A percentile compares a stretch with the other conserved stretches of the same genome.
phyloP scores from a whole-genome alignment of 2,888 invertebrate species.

The Cremastobaeus sp. region DNA sequence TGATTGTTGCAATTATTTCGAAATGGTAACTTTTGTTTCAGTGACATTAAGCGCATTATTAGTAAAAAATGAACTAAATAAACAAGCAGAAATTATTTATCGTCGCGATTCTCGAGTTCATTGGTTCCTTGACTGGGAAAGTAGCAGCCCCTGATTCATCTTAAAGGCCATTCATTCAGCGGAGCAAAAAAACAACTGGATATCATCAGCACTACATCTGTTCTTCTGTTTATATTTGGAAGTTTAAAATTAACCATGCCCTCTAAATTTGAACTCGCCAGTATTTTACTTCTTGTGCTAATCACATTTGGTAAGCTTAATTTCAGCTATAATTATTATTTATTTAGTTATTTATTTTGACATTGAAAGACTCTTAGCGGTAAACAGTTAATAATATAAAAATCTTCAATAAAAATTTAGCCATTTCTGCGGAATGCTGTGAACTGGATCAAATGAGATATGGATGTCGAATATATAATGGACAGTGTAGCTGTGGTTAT shows the following conservation, averaged over 20 bases:
- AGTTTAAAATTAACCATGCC: conserved; percentile 51
- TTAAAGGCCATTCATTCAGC: conserved; percentile 25
- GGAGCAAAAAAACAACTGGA: conserved; percentile 29
- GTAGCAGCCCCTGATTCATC: conserved; percentile 35
- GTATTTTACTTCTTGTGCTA: conserved; percentile 35
- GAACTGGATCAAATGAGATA: conserved; percentile 39
- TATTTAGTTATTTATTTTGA: no score
- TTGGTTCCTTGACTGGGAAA: conserved; percentile 39
- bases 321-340: no score
- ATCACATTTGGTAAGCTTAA: conserved; percentile 33
- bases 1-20: no score
- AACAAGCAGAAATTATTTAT: no score
- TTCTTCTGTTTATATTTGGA: conserved; percentile 50
- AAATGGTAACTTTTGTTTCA: no score
- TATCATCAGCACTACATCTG: conserved; percentile 22
- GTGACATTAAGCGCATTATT: no score
- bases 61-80: no score
- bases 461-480: conserved; percentile 74
- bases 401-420: conserved; percentile 12
- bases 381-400: no score
- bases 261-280: conserved; percentile 22
- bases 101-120: conserved; percentile 48
- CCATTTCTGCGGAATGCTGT: conserved; percentile 21
- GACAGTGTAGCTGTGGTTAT: conserved; percentile 82
- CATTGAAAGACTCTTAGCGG: no score